Evolutionary conservation across 1,140 invertebrate species (phyloP).

Genomic region (Cotesia glomerata): DNA sequence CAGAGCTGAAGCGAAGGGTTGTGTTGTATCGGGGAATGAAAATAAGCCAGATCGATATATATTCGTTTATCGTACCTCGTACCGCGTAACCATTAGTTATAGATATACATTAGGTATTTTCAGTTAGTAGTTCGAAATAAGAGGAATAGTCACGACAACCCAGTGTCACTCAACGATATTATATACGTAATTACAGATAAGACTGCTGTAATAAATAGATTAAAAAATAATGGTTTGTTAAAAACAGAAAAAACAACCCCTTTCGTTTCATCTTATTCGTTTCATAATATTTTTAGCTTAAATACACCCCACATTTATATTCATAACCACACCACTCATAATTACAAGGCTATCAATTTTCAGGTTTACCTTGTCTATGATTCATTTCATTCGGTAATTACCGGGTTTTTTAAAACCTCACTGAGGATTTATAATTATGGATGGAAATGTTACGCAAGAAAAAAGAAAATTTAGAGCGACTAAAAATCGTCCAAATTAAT

Average conservation of each 20-base stretch:
- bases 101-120: constrained; percentile 6
- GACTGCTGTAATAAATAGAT: neutral
- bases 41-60: constrained; percentile 8
- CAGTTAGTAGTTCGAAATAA: neutral
- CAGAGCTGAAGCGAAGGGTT: no score
- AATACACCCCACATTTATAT: no score
- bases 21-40: neutral
- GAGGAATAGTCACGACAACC: constrained; percentile 10
- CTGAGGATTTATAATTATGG: no score
- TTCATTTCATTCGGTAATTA: no score
- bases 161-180: constrained; percentile 22
- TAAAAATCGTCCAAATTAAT: no score
- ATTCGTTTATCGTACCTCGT: constrained; percentile 20
- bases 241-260: neutral
- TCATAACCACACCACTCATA: no score
- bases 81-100: constrained; percentile 7
- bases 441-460: no score
- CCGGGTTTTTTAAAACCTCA: no score
- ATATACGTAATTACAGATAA: constrained; percentile 18
- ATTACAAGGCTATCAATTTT: no score
- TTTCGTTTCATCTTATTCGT: neutral
- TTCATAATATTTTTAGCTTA: no score
- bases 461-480: no score
- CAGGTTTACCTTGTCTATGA: no score
- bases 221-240: neutral